phyloP scores from a whole-genome alignment of 2,888 invertebrate genomes.

The Disparrhopalites patrizii region DNA sequence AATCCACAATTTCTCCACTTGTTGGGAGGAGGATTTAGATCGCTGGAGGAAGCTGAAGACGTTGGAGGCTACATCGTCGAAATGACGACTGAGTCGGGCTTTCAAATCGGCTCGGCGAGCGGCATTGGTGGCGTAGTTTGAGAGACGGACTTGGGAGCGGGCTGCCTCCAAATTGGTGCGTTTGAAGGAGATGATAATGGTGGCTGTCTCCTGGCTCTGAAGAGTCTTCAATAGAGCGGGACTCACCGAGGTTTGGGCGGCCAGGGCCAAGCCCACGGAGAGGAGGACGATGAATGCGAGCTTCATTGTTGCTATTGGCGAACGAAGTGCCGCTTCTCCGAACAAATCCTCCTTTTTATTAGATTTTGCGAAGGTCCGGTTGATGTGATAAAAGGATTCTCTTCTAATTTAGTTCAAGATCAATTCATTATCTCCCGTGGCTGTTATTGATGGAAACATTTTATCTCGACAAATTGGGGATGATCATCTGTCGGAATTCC shows the following conservation, averaged over 20 bases:
- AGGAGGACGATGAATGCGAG: not conserved
- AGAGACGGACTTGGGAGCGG: not conserved
- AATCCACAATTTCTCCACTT: not conserved
- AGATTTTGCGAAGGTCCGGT: no score
- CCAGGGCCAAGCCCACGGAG: not conserved
- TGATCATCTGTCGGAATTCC: no score
- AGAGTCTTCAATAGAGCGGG: not conserved
- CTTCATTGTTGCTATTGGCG: not conserved
- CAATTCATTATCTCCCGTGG: no score
- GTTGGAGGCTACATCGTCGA: not conserved
- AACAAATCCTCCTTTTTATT: no score
- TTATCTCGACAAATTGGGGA: no score
- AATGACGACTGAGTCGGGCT: not conserved
- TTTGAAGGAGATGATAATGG: not conserved
- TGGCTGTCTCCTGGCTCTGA: not conserved
- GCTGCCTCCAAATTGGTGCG: not conserved
- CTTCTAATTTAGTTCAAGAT: no score
- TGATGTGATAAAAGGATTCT: no score
- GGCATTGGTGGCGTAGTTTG: not conserved
- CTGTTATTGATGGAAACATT: no score
- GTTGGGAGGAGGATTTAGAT: not conserved
- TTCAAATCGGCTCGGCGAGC: not conserved
- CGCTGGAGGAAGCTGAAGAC: not conserved
- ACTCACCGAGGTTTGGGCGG: not conserved
- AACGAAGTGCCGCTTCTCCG: no score